Evolutionary conservation across 2,113 vertebrate genomes (phyloP).

Genomic region (Osmerus eperlanus): DNA sequence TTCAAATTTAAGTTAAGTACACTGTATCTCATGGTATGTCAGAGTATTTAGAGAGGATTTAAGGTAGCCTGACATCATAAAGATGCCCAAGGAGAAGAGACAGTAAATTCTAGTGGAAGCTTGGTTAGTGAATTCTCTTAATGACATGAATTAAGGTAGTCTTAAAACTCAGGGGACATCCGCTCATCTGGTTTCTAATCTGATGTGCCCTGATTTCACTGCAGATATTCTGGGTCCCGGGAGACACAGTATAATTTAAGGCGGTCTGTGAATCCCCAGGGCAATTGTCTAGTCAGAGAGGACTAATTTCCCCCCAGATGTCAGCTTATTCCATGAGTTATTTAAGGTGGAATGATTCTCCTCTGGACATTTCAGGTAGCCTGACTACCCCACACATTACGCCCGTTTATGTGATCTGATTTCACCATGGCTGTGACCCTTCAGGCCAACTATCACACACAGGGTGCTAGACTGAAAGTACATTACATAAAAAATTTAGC

Average conservation of each 20-base stretch:
- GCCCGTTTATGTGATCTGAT: constrained; percentile 15
- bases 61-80: background rate
- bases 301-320: constrained; percentile 1
- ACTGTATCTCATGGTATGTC: too few species aligned
- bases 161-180: background rate
- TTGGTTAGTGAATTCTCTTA: background rate
- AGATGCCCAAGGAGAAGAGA: background rate
- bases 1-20: too few species aligned
- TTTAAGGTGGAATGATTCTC: constrained; percentile 16
- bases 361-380: constrained; percentile 9
- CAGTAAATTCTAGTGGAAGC: background rate
- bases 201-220: constrained; percentile 14
- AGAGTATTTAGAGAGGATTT: constrained; percentile 3
- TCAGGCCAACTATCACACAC: background rate
- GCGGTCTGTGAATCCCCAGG: constrained; percentile 4
- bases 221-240: constrained; percentile 15
- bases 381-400: constrained; percentile 2
- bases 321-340: constrained; percentile 12
- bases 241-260: constrained; percentile 25
- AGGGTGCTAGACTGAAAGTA: background rate
- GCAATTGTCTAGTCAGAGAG: constrained; percentile 5
- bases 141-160: background rate
- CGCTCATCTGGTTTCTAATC: background rate
- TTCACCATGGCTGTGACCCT: background rate
- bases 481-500: background rate